Evolutionary conservation across 2,797 vertebrate species (phyloP), one percentile per base, ranked within the genome.

Genomic region (Pangasius macronema): DNA sequence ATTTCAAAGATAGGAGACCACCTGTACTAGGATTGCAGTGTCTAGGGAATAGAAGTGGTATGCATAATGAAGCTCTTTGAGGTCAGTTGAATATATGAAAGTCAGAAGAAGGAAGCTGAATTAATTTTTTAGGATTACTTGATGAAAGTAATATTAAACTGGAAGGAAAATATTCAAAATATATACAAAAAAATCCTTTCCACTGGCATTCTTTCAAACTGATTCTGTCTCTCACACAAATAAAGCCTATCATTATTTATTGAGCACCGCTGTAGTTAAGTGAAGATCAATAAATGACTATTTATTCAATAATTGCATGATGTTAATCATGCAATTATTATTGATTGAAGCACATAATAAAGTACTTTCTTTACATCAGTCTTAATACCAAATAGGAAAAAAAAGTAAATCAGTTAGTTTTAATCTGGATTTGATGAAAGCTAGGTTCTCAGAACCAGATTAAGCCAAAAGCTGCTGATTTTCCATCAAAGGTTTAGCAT

Each of bases 1-100:
- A 42, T 42, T 42, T 82, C 76, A 57, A 70, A 83, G 84, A 88
- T 59, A 30, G 42, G 18, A 61, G 36, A 65, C 79, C 70, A 83
- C 27, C 67, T 70, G 76, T 22, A 39, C 9, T 68, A 63, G 27
- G 72, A 77, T 42, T 84, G 51, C 36, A 36, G n/a, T n/a, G 30
- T 63, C 51, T 63, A 46, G 59, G 27, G 65, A 18, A 83, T 10
- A 63, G 53, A 73, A 33, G 73, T n/a, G 27, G 33, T 65, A 51
- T 59, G 73, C 24, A 46, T n/a, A 79, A 76, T 53, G 22, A 51
- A 33, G 87, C 22, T 68, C 4, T 73, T 79, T 67, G 57, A 81
- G 82, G 81, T 76, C 72, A 77, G 46, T 14, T 63, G 42, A 72
- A 42, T 82, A 53, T 20, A 46, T 67, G 10, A 57, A 42, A 33